Evolutionary conservation across 1,140 invertebrate genomes (phyloP).

Genomic region (Saccostrea cuccullata): DNA sequence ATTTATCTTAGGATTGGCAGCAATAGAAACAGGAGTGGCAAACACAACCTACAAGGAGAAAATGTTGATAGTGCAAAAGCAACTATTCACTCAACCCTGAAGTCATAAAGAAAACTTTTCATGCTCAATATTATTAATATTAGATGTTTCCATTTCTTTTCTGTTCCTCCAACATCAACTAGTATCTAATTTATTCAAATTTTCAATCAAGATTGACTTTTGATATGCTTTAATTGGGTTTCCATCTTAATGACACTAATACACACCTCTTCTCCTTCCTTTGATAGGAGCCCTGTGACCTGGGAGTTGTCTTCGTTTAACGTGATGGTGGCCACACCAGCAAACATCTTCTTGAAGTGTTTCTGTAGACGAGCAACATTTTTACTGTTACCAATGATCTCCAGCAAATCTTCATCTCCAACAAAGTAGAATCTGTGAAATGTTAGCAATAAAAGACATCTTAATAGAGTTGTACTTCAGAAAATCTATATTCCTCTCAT

Average conservation of each 20-base stretch:
- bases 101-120: not conserved
- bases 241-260: not conserved
- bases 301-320: conserved; percentile 96
- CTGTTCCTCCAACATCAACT: too few relatives aligned
- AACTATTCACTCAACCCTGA: not conserved
- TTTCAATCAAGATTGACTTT: too few relatives aligned
- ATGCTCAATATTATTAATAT: not conserved
- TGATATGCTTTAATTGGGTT: too few relatives aligned
- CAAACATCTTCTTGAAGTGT: conserved; percentile 99
- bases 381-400: conserved; percentile 99
- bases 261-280: conserved; percentile 97
- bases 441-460: not conserved
- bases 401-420: conserved; percentile 99
- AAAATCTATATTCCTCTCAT: not conserved
- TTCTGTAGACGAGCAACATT: conserved; percentile 98
- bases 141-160: too few relatives aligned
- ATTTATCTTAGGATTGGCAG: conserved; percentile 98
- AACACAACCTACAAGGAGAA: conserved; percentile 84
- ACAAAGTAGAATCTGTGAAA: conserved; percentile 96
- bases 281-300: conserved; percentile 95
- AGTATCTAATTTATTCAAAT: too few relatives aligned
- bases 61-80: conserved; percentile 6
- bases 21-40: conserved; percentile 92
- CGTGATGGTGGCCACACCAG: conserved; percentile 96
- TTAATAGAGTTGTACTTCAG: not conserved